These are phyloP conservation scores for Chlorodrepanis virens DNA, from an alignment of 2,113 vertebrate genomes.

Conservation along the genomic window DNA sequence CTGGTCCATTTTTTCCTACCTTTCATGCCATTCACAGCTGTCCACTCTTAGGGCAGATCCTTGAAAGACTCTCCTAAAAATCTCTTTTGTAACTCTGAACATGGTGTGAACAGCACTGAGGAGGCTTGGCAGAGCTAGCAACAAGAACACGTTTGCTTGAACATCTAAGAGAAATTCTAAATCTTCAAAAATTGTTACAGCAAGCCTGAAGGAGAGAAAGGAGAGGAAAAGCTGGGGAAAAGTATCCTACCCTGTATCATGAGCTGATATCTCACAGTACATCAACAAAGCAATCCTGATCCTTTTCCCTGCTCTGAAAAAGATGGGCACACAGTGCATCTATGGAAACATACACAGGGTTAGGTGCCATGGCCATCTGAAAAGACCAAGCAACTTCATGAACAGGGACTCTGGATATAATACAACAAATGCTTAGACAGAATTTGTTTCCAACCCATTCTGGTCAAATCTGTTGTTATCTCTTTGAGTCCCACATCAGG, in stretches of 20 bases:
- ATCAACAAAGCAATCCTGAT: not conserved
- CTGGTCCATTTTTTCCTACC: not conserved
- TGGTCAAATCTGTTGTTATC: not conserved
- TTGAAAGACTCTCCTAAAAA: not conserved
- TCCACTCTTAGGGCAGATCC: not conserved
- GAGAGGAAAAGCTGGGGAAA: not conserved
- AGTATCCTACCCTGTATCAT: too few species aligned
- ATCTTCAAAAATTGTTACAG: not conserved
- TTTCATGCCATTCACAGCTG: not conserved
- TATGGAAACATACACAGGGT: fast-evolving
- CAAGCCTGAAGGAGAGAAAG: not conserved
- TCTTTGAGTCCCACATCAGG: not conserved
- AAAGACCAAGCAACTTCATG: not conserved
- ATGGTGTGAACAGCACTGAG: not conserved
- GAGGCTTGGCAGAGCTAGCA: not conserved
- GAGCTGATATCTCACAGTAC: too few species aligned
- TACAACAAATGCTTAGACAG: not conserved
- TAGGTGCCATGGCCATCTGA: too few species aligned
- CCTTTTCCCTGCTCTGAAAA: not conserved
- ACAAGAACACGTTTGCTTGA: not conserved
- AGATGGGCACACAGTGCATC: too few species aligned
- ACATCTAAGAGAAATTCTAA: not conserved
- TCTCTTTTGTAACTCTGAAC: not conserved
- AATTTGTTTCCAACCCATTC: not conserved
- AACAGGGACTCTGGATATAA: not conserved